Percentiles rank a stretch among this genome's conserved stretches.
Evolutionary conservation across 2,797 vertebrate species (phyloP).

Genomic region (Amniataba percoides): DNA sequence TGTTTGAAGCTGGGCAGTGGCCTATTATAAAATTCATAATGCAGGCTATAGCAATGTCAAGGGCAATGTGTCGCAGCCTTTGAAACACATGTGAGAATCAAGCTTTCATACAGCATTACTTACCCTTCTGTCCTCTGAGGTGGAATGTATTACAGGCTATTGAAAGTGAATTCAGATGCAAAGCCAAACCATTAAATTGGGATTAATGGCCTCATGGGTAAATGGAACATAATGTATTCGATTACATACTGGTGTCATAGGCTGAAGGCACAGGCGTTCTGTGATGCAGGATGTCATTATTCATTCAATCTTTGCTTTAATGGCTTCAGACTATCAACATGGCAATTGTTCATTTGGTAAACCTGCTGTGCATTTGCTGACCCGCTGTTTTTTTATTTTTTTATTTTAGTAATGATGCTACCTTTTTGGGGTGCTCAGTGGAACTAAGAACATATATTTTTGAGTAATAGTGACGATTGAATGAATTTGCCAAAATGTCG

Average conservation of each 20-base stretch:
- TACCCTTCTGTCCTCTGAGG: conserved; percentile 46
- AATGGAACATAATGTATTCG: conserved; percentile 70
- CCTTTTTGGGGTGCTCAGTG: background rate
- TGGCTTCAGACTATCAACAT: conserved; percentile 44
- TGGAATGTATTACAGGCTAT: conserved; percentile 44
- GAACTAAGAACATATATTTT: background rate
- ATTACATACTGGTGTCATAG: conserved; percentile 68
- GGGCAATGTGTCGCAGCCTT: conserved; percentile 37
- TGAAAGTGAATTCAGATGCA: conserved; percentile 64
- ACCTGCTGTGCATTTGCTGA: conserved; percentile 3
- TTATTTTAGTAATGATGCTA: background rate
- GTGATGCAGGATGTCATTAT: conserved; percentile 59
- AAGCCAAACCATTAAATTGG: conserved; percentile 67
- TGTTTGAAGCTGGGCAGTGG: conserved; percentile 25
- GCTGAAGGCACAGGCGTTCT: conserved; percentile 57
- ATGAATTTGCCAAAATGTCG: background rate
- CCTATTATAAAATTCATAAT: conserved; percentile 57
- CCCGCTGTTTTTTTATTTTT: background rate
- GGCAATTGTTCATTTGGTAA: conserved; percentile 17
- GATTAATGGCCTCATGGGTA: conserved; percentile 70
- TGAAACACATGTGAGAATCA: conserved; percentile 46
- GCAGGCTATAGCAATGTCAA: conserved; percentile 52
- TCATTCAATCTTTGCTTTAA: conserved; percentile 59
- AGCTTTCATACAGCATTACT: conserved; percentile 42
- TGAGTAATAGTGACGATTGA: too few species aligned